Base-by-base conservation (phyloP, 1,140 invertebrate genomes). In the Drosophila ercepeae region DNA sequence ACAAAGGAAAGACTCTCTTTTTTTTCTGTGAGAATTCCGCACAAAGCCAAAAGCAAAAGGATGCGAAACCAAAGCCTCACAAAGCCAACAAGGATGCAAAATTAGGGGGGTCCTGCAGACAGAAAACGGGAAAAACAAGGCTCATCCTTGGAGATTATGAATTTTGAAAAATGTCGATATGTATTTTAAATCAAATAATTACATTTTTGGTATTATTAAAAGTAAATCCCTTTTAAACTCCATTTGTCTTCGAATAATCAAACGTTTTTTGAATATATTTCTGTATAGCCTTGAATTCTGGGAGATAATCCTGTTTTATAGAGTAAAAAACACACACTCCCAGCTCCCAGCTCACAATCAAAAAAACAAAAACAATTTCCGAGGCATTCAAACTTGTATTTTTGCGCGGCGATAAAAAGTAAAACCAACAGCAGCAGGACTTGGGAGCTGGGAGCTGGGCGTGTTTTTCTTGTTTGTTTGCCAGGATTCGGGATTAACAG, bases 391-490 rank as follows among this genome's bases (percentile, higher is more conserved):
- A 82, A 78, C 76, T 84, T 84, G 79, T 74, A 84, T 84, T 74
- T 78, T 86, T 77, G 81, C 76, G 81, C 81, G 81, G 79, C 75
- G 78, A 83, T 78, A 83, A 84, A 82, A 84, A 83, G 86, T 72
- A 72, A 72, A 71, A 67, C 50, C 69, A 72, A 61, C 69, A 71
- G 42, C 52, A 63, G 34, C 21, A 75, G 64, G 51, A 73, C 68
- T 67, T 72, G 50, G 51, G 63, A 44, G 27, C 18, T 18, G 41
- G 16, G 36, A 53, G 45, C 50, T 54, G 67, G 29, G 2, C 50
- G 32, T 70, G 45, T 70, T 70, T 58, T 39, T 39, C 16, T 36
- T 36, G n/a, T 16, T 39, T 39, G 36, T 45, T 50, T 32, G 29
- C 19, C 48, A 41, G 69, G 57, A 72, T 72, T 72, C 48, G 34